phyloP scores from a whole-genome alignment of 2,113 vertebrate species.

The Xiphorhynchus elegans region DNA sequence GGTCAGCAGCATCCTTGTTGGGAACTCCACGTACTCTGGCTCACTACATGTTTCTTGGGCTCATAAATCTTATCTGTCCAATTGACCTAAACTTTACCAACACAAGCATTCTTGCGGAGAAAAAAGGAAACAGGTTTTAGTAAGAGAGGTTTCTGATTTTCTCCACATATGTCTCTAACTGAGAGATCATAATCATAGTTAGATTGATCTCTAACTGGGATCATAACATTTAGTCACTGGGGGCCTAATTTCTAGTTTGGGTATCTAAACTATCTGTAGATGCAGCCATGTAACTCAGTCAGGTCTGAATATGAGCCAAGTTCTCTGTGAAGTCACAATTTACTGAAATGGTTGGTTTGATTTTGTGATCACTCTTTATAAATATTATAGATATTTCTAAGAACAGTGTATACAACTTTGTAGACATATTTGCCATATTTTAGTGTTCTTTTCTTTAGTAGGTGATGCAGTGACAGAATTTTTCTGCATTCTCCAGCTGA shows the following conservation, averaged over 20 bases:
- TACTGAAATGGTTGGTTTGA: background rate
- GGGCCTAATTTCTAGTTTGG: background rate
- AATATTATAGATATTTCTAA: background rate
- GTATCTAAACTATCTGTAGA: background rate
- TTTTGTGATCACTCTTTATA: background rate
- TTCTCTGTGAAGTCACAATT: background rate
- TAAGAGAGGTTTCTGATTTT: background rate
- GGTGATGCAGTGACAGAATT: background rate
- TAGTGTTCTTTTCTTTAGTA: background rate
- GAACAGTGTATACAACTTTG: fast-evolving
- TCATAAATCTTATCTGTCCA: background rate
- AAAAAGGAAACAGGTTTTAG: background rate
- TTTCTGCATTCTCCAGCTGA: background rate
- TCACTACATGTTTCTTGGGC: background rate
- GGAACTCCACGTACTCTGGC: background rate
- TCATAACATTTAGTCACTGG: background rate
- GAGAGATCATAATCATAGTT: background rate
- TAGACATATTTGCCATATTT: background rate
- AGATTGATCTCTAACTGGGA: no score
- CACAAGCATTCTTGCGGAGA: background rate
- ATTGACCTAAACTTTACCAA: background rate
- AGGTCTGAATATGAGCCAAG: background rate
- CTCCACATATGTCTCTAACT: background rate
- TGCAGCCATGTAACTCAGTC: background rate
- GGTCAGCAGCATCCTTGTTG: background rate